Base-by-base conservation (phyloP, 1,140 invertebrate genomes). In the Nixonia krombeini region DNA sequence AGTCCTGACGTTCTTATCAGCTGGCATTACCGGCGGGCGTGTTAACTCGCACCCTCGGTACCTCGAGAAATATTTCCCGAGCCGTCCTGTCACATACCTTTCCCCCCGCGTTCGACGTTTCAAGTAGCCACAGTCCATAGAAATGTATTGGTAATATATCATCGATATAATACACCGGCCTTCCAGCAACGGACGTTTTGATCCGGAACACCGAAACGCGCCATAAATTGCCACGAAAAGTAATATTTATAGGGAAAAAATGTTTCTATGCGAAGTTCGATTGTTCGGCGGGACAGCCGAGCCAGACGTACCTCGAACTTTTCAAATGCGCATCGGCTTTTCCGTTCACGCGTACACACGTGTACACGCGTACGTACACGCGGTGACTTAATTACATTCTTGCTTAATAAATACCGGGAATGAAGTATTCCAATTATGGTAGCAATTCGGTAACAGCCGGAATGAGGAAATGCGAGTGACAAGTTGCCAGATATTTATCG, bases 391-490 rank as follows among this genome's bases (percentile, higher is more conserved):
- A n/a, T 3, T 7, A 37, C 35, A 6, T 13, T 13, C 12, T 37
- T 12, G 12, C 15, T 37, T 37, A 3, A 37, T 37, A 37, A 13
- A 37, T 37, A 16, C 35, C 12, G 12, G 1, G 12, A 37, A 37
- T 2, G 16, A 37, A 37, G 15, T 37, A 37, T 37, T 37, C 35
- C 35, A 37, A 13, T 13, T 37, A 37, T 17, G 35, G 7, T 9
- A 6, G 35, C 25, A 45, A 45, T 45, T 45, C 21, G 21, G 42
- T 10, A 10, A 26, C 26, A 16, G n/a, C n/a, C n/a, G 25, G 42
- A 45, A 42, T 26, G 40, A 45, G 25, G 25, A 26, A 45, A 45
- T 13, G 13, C 42, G 42, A 10, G 21, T 26, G 40, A 42, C 40
- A 12, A 5, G 40, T 42, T 12, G 17, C 13, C 15, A n/a, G 15